Evolutionary conservation across 2,888 invertebrate species (phyloP), one percentile per base, ranked within the genome.

Genomic region (Lydus trimaculatus): DNA sequence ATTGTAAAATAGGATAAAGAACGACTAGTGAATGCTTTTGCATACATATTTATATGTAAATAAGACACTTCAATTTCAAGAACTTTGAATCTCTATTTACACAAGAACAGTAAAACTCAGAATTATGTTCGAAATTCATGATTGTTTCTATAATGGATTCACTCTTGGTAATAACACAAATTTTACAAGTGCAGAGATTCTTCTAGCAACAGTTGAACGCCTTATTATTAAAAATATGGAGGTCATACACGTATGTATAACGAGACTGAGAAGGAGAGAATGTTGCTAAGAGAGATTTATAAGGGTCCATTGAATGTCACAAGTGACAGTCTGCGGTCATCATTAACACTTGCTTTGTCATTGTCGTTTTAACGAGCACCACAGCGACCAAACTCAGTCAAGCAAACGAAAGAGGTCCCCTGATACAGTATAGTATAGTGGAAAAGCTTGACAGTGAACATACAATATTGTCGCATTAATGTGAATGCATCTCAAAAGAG

Each of bases 331-430:
- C 64, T 64, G 71, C 70, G 67, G 72, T 66, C 67, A 64, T 69
- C 73, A 70, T 70, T 72, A 72, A 66, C 71, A 67, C 66, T 69
- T 69, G 65, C 72, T 69, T 73, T 64, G 61, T 71, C 68, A 67
- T 67, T 58, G 60, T 67, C 64, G 56, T 58, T 67, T 66, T 68
- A 72, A 71, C 69, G 70, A 72, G 70, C 67, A 52, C 63, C 62
- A 62, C 66, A 48, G 67, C 64, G 59, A 65, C 65, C 61, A 36
- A 31, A 58, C 60, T 58, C 58, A 58, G 43, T 43, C 64, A 58
- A 59, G 52, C 56, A 65, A 64, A 60, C 58, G 65, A 61, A 25
- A 48, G 48, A 48, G 20, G 20, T 48, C 48, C 48, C 48, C 20
- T 48, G 63, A 52, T n/a, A 58, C 36, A 39, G 31, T 63, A 66